Evolutionary conservation across 2,888 invertebrate species (phyloP), one percentile per base, ranked within the genome.

Genomic region (Synanthedon vespiformis): DNA sequence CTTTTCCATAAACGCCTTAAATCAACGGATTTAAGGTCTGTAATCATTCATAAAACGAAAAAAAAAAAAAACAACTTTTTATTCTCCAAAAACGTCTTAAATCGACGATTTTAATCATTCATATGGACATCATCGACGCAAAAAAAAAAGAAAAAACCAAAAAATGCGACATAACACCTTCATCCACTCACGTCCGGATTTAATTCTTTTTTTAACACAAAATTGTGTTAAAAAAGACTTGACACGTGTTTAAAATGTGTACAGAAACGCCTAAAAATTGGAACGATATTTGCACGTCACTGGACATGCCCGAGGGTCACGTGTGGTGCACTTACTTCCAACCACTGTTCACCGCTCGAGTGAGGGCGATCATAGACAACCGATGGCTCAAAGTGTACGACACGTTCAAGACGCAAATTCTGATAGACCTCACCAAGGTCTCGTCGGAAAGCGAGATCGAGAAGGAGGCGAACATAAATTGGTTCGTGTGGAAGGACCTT

Each of bases 241-340:
- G 22, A 22, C 22, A 5, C 4, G 22, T 4, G 0, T 22, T 34
- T 10, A 34, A n/a, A n/a, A n/a, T n/a, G n/a, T n/a, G n/a, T 34
- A 8, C 68, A 90, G 90, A 90, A 63, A 84, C 89, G 2, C 90
- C 91, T 0, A 68, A 82, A 47, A 90, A 91, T 63, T 94, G 94
- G 92, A 77, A 82, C 3, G 68, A 76, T 10, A 89, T 94, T 48
- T 92, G 92, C 69, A 72, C 82, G 12, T 88, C 90, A 3, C 79
- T 92, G 0, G 83, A 88, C 54, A 78, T 94, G 13, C 84, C 84
- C 0, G 80, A 77, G 14, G 76, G 77, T 2, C 91, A 92, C 59
- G 91, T 94, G 6, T 95, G 94, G 91, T 89, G 89, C 47, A 88
- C 89, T 57, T 92, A 91, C 67, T 94, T 93, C 77, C 92, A 94